phyloP scores from a whole-genome alignment of 2,797 vertebrate species.

The Discoglossus pictus region DNA sequence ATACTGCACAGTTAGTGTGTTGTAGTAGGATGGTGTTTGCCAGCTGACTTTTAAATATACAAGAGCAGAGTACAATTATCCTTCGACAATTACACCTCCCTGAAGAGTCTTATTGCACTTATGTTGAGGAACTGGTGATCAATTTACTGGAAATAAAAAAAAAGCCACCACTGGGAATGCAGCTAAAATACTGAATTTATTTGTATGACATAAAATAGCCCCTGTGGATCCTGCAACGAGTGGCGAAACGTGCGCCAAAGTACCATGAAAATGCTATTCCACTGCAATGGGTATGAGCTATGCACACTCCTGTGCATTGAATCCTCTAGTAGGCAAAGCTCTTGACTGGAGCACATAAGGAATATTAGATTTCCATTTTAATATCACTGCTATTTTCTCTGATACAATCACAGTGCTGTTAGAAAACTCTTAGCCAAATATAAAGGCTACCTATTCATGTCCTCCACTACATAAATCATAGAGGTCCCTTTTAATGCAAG shows the following conservation, averaged over 20 bases:
- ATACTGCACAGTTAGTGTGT: conserved; percentile 20
- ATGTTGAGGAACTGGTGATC: conserved; percentile 35
- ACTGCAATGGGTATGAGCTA: conserved; percentile 33
- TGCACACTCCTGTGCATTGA: conserved; percentile 29
- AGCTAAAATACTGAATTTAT: conserved; percentile 37
- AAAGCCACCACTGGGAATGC: conserved; percentile 5
- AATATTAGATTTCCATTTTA: conserved; percentile 27
- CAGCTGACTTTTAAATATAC: conserved; percentile 42
- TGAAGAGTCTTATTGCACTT: conserved; percentile 35
- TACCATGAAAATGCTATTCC: conserved; percentile 43
- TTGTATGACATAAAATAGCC: conserved; percentile 39
- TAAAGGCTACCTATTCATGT: conserved; percentile 54
- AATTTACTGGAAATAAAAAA: conserved; percentile 45
- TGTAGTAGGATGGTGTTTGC: conserved; percentile 35
- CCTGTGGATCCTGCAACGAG: conserved; percentile 31
- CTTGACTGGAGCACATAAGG: conserved; percentile 36
- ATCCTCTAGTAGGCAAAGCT: conserved; percentile 35
- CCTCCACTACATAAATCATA: conserved; percentile 55
- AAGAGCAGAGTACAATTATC: conserved; percentile 40
- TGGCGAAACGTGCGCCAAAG: conserved; percentile 26
- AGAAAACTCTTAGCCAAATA: conserved; percentile 38
- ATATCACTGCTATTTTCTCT: conserved; percentile 14
- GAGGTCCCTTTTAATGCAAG: conserved; percentile 74
- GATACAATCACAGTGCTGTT: conserved; percentile 34
- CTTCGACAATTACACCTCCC: conserved; percentile 43